A percentile compares a stretch with the other conserved stretches of the same genome.
Evolutionary conservation across 2,113 vertebrate genomes (phyloP).

Genomic region (Meleagris gallopavo): DNA sequence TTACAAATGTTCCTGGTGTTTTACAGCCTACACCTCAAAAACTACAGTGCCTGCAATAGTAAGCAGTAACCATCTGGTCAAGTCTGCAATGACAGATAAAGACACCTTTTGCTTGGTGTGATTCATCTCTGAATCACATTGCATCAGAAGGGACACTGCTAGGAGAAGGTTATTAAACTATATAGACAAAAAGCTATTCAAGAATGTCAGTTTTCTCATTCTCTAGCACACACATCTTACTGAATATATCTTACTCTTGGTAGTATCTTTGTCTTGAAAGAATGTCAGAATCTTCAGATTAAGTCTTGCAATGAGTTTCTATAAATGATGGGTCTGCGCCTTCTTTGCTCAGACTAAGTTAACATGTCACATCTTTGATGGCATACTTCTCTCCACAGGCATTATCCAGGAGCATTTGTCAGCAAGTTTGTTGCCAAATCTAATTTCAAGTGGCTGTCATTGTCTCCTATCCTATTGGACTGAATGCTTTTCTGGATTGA

Average conservation of each 20-base stretch:
- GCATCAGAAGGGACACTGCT: not conserved
- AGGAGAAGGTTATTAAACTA: not conserved
- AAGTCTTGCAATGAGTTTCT: not conserved
- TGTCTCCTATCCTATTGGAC: not conserved
- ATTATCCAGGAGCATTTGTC: not conserved
- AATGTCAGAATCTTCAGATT: conserved; percentile 12
- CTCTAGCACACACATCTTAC: not conserved
- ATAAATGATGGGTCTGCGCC: not conserved
- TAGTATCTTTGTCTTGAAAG: conserved; percentile 17
- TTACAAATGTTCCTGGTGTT: not conserved
- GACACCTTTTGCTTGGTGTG: not conserved
- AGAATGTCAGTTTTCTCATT: not conserved
- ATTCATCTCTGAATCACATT: not conserved
- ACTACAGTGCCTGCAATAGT: not conserved
- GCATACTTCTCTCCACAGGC: not conserved
- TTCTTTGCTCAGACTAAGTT: conserved; percentile 17
- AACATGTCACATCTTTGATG: not conserved
- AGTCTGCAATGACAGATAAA: not conserved
- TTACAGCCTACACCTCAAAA: not conserved
- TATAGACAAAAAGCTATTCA: not conserved
- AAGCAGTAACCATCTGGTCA: not conserved
- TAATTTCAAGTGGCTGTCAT: conserved; percentile 4
- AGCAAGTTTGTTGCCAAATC: conserved; percentile 16
- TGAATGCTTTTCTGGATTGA: not conserved
- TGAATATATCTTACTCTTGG: not conserved